Percentiles rank a stretch among this genome's conserved stretches.
These are phyloP conservation scores for Parus major DNA, from an alignment of 2,113 vertebrate genomes.

Conservation along the genomic window DNA sequence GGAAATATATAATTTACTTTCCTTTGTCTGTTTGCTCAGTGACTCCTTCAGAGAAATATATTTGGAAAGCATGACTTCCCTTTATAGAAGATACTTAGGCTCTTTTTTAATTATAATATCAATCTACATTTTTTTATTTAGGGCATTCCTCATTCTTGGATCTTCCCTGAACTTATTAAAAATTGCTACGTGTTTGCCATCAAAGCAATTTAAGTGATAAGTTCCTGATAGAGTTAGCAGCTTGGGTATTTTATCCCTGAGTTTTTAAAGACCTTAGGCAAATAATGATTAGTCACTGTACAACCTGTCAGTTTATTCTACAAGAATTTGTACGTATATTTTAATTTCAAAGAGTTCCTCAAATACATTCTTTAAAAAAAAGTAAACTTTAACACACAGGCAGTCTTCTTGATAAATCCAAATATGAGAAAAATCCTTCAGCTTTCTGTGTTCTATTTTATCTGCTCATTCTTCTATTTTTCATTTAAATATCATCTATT, in stretches of 20 bases:
- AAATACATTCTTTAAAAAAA: background rate
- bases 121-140: background rate
- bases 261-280: background rate
- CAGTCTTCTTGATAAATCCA: background rate
- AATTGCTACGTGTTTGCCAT: background rate
- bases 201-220: background rate
- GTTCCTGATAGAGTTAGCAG: background rate
- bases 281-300: background rate
- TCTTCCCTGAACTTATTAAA: background rate
- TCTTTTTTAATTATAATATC: background rate
- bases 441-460: background rate
- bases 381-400: background rate
- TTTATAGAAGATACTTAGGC: background rate
- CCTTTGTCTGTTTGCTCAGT: background rate
- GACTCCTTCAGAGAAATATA: background rate
- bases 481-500: background rate
- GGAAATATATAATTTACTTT: background rate
- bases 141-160: background rate
- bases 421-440: background rate
- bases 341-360: background rate
- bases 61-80: slow-evolving; percentile 12
- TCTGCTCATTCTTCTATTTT: accelerated
- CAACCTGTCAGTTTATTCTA: background rate
- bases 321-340: background rate
- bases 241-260: background rate